phyloP scores from a whole-genome alignment of 2,113 vertebrate genomes.

The Dipodomys spectabilis region DNA sequence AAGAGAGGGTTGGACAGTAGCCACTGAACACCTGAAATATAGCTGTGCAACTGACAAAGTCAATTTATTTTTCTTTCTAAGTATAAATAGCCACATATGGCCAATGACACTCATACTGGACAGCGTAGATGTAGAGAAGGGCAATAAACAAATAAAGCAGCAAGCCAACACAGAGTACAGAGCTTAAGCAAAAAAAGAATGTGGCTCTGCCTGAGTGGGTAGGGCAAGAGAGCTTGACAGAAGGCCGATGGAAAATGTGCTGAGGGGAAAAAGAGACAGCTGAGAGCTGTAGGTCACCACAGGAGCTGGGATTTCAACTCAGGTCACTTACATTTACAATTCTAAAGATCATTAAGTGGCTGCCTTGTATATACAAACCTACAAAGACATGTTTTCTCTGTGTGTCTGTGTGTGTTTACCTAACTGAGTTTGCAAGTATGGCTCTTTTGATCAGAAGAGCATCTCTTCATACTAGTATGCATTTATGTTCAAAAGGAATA shows the following conservation, averaged over 20 bases:
- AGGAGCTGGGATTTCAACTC: neutral
- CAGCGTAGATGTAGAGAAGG: neutral
- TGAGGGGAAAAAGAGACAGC: neutral
- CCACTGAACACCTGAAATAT: neutral
- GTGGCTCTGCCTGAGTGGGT: neutral
- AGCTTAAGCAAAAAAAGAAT: neutral
- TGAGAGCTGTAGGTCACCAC: neutral
- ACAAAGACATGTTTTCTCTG: neutral
- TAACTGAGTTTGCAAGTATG: constrained; percentile 31
- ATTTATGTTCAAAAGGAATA: constrained; percentile 49
- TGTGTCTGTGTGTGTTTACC: neutral
- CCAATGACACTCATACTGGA: neutral
- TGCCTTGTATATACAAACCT: neutral
- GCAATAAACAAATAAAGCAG: neutral
- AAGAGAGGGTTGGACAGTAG: neutral
- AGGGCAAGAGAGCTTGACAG: neutral
- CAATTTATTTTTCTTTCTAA: neutral
- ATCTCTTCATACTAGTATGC: constrained; percentile 44
- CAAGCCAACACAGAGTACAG: neutral
- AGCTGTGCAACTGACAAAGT: neutral
- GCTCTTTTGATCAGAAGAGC: neutral
- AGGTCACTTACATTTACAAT: constrained; percentile 11
- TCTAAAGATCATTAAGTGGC: neutral
- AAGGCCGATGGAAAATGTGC: neutral
- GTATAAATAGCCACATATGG: neutral